Evolutionary conservation across 2,113 vertebrate species (phyloP).

Genomic region (Montifringilla adamsi): DNA sequence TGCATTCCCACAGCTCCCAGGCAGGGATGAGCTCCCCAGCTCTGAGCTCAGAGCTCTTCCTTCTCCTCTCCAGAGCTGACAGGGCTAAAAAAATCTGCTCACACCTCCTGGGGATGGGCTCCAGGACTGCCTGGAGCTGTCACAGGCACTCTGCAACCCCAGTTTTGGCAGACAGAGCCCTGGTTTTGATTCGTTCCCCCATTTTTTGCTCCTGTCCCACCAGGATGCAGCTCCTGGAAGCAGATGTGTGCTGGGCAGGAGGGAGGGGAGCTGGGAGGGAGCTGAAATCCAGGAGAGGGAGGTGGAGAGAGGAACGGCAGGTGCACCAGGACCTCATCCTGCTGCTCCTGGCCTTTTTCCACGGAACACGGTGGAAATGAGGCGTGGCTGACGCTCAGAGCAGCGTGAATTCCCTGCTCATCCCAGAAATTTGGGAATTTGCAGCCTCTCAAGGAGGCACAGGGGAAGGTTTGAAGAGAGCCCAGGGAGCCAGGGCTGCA

Average conservation of each 20-base stretch:
- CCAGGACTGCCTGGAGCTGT: neutral
- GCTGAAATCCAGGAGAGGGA: neutral
- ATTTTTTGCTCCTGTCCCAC: neutral
- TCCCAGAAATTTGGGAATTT: neutral
- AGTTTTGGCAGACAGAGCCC: neutral
- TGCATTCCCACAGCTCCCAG: neutral
- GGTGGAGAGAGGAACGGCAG: neutral
- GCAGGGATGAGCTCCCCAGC: neutral
- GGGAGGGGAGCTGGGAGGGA: neutral
- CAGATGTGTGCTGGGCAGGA: neutral
- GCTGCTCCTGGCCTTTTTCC: neutral
- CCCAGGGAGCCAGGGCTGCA: neutral
- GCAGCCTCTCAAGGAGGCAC: neutral
- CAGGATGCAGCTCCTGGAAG: neutral
- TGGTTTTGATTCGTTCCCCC: neutral
- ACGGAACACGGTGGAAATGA: accelerated
- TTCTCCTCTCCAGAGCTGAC: neutral
- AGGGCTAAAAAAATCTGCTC: neutral
- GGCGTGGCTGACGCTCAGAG: accelerated
- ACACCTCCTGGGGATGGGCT: neutral
- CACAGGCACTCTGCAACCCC: neutral
- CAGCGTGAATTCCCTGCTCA: neutral
- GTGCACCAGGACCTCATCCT: neutral
- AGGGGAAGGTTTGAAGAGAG: neutral
- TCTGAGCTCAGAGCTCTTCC: neutral